Percentiles rank a stretch among this genome's conserved stretches.
Conservation (phyloP, 23 tunicate species). For the Styela plicata region DNA sequence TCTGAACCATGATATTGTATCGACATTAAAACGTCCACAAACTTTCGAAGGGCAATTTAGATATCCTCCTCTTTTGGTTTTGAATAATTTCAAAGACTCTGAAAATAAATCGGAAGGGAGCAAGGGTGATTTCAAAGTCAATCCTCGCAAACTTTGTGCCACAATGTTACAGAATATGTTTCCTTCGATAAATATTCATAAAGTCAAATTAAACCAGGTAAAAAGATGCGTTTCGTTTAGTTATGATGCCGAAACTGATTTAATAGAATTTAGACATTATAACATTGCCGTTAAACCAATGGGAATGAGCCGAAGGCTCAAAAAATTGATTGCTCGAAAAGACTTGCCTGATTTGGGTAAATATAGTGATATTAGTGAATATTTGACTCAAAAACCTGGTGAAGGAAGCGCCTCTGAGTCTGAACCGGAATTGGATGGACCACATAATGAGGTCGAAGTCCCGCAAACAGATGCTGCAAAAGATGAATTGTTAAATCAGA, state of each 20-base stretch:
- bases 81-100: slow-evolving; percentile 52
- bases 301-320: slow-evolving; percentile 53
- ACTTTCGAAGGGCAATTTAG: slow-evolving; percentile 48
- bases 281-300: slow-evolving; percentile 72
- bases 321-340: slow-evolving; percentile 40
- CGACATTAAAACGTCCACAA: slow-evolving; percentile 61
- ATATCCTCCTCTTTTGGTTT: slow-evolving; percentile 68
- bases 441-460: slow-evolving; percentile 59
- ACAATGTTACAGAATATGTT: slow-evolving; percentile 92
- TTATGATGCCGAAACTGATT: slow-evolving; percentile 40
- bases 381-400: slow-evolving; percentile 35
- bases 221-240: slow-evolving; percentile 71
- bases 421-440: slow-evolving; percentile 62
- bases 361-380: slow-evolving; percentile 53
- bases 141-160: slow-evolving; percentile 62
- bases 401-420: slow-evolving; percentile 83
- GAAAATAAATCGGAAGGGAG: slow-evolving; percentile 1
- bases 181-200: slow-evolving; percentile 70
- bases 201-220: slow-evolving; percentile 48
- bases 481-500: slow-evolving; percentile 41
- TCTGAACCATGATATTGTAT: slow-evolving; percentile 47
- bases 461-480: slow-evolving; percentile 33
- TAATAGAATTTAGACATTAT: slow-evolving; percentile 83
- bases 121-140: neutral
- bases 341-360: slow-evolving; percentile 55